These are phyloP conservation scores for Eupsittula cactorum DNA, from an alignment of 2,113 vertebrate genomes.

Conservation along the genomic window DNA sequence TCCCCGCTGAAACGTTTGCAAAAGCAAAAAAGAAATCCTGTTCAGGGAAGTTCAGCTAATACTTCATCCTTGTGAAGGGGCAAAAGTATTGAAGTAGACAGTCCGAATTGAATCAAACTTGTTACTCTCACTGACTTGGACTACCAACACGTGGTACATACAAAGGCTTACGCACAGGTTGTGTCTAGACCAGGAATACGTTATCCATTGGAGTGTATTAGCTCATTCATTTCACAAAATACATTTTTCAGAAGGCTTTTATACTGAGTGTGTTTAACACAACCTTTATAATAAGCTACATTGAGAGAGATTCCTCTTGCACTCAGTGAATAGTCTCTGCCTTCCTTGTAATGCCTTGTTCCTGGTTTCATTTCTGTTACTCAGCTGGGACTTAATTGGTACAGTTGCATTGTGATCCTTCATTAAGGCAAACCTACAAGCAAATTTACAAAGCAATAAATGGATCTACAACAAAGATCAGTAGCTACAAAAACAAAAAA, in stretches of 20 bases:
- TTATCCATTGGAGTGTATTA: neutral
- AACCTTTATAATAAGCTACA: neutral
- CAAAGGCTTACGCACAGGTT: fast-evolving
- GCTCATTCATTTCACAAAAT: neutral
- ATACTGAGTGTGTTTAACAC: neutral
- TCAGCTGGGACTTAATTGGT: neutral
- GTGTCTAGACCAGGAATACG: neutral
- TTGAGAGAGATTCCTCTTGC: neutral
- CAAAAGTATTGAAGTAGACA: neutral
- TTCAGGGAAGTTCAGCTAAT: neutral
- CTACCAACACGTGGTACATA: neutral
- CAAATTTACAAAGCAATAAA: neutral
- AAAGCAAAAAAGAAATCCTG: neutral
- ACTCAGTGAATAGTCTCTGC: neutral
- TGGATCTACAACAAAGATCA: neutral
- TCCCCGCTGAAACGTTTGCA: neutral
- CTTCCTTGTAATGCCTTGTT: neutral
- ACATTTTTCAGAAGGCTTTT: neutral
- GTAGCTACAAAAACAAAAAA: too few relatives aligned
- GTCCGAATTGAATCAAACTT: neutral
- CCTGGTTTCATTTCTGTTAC: neutral
- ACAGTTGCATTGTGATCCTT: neutral
- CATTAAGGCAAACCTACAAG: neutral
- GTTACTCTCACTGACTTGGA: neutral
- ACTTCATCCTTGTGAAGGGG: neutral